Evolutionary conservation across 2,888 invertebrate genomes (phyloP), one percentile per base, ranked within the genome.

Genomic region (Sinelater perroti): DNA sequence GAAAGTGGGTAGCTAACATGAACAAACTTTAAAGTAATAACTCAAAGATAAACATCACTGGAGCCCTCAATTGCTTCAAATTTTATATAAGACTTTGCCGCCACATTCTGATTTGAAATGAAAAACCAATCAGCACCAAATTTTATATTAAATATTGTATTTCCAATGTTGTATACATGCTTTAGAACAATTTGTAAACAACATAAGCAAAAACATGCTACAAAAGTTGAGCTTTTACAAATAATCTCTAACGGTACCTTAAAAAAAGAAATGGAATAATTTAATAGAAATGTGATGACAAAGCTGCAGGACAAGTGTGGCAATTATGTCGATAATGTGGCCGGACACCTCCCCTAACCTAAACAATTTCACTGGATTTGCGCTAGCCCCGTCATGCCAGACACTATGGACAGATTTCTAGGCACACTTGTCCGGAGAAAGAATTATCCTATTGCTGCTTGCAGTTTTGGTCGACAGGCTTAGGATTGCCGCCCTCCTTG

Each of bases 361-460:
- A 20, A 7, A 20, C 8, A 8, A 3, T 40, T 24, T 40, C 24
- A 40, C 24, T 24, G 24, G 40, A 14, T 24, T n/a, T n/a, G n/a
- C n/a, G n/a, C n/a, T n/a, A n/a, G n/a, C n/a, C 28, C n/a, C n/a
- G n/a, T n/a, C n/a, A n/a, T n/a, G n/a, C n/a, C n/a, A n/a, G n/a
- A n/a, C n/a, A n/a, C n/a, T n/a, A n/a, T n/a, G n/a, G n/a, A n/a
- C n/a, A n/a, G 13, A 38, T 21, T 40, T 40, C 14, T 24, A 24
- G 26, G 8, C 40, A 40, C 40, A 40, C 40, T 40, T 40, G 40
- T 14, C 40, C 13, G 8, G 8, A 24, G 10, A 6, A 24, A 24
- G 2, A 18, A 40, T 40, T 40, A 40, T 40, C 24, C 56, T 75
- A 77, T 68, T 77, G 77, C 65, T 76, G 77, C 62, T 77, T 76